A percentile compares a stretch with the other conserved stretches of the same genome.
phyloP scores from a whole-genome alignment of 2,888 invertebrate species.

The Sinodicranocentrus sp. region DNA sequence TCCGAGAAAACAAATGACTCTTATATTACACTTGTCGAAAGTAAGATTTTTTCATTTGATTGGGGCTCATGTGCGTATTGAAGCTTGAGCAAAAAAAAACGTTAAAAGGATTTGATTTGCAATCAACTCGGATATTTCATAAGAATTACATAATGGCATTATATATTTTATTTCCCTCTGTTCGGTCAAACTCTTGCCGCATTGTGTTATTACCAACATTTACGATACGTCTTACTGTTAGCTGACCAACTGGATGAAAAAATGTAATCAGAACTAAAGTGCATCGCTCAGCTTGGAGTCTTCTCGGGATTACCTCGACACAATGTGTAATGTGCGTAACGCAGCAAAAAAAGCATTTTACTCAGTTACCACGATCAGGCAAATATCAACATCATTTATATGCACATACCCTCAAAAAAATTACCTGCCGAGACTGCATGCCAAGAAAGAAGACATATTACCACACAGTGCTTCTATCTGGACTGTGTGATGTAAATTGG shows the following conservation, averaged over 20 bases:
- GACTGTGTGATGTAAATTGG: constrained; percentile 43
- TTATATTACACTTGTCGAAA: not conserved
- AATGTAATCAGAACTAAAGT: constrained; percentile 45
- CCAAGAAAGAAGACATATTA: constrained; percentile 48
- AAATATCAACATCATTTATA: constrained; percentile 61
- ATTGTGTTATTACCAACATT: not conserved
- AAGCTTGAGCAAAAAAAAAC: constrained; percentile 1
- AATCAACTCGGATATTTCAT: not conserved
- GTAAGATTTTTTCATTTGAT: not conserved
- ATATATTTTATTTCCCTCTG: not conserved
- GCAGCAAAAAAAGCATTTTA: constrained; percentile 37
- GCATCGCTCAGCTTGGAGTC: constrained; percentile 48
- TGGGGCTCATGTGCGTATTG: not conserved
- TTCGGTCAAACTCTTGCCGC: not conserved
- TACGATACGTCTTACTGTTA: not conserved
- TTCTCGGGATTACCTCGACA: not conserved
- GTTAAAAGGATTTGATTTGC: constrained; percentile 23
- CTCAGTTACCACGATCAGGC: constrained; percentile 29
- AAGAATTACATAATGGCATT: not conserved
- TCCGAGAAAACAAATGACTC: constrained; percentile 16
- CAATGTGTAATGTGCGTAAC: constrained; percentile 45
- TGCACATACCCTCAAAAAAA: constrained; percentile 40
- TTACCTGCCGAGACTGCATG: constrained; percentile 53
- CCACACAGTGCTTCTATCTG: constrained; percentile 23
- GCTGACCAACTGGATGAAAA: constrained; percentile 17